Evolutionary conservation across 23 tunicate species (phyloP), one percentile per base, ranked within the genome.

Genomic region (Ascidia mentula): DNA sequence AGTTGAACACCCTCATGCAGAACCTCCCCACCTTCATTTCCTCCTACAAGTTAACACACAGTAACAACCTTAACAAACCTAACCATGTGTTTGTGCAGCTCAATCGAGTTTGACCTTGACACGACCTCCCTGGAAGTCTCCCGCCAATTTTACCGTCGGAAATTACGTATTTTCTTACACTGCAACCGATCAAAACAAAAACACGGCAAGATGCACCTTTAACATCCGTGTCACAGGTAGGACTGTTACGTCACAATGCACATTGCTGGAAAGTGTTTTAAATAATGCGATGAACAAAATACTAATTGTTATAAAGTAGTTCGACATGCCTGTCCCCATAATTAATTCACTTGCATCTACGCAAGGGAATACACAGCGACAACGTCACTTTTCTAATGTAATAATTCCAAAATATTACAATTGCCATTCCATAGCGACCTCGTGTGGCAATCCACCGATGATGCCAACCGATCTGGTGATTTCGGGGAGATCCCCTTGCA

Each of bases 101-200:
- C 42, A 0, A 30, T 31, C 32, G 42, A 72, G 42, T 33, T 31
- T 82, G 72, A 33, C n/a, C 36, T 31, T 74, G 33, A 59, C 69
- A 6, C 28, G 31, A 82, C 87, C 87, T 18, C 33, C 45, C 3
- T 35, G 28, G 31, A 39, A 40, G 5, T 82, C 80, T 36, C 38
- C 82, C 36, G 82, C 82, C 40, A 40, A 24, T 40, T 78, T 45
- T 18, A 6, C 82, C 5, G 82, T 8, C 34, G 85, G 85, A 36
- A 38, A 9, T 13, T 32, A 81, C 40, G 35, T 42, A 1, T 32
- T 72, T n/a, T 30, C 77, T 7, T 77, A 77, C 69, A 77, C 38
- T 4, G 85, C 85, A 22, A 69, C 78, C 34, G 85, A 81, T 81
- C 31, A 5, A 32, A 78, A 46, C 45, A 46, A 46, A 31, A 45